phyloP scores from a whole-genome alignment of 2,797 vertebrate species.

The Poecilia gillii region DNA sequence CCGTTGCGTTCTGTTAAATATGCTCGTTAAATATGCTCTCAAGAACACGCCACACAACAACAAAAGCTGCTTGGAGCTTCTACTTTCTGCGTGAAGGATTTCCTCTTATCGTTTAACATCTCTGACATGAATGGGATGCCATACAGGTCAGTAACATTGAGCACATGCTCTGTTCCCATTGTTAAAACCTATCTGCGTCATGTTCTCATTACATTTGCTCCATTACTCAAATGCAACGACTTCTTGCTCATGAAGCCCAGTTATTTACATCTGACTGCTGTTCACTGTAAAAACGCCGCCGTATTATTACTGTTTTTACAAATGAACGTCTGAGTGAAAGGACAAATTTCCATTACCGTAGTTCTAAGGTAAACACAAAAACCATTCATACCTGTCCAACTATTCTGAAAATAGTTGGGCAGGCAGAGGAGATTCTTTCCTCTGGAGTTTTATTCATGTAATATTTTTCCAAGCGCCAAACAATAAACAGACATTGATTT shows the following conservation, averaged over 20 bases:
- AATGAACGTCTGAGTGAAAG: background rate
- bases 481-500: constrained; percentile 4
- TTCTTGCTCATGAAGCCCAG: background rate
- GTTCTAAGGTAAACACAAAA: background rate
- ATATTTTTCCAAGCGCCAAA: background rate
- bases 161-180: background rate
- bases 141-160: background rate
- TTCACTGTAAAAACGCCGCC: constrained; percentile 5
- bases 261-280: constrained; percentile 4
- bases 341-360: background rate
- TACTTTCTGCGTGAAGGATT: constrained; percentile 30
- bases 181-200: background rate
- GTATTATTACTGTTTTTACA: background rate
- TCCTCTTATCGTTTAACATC: background rate
- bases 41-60: background rate
- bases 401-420: background rate
- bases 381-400: background rate
- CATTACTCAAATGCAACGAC: background rate
- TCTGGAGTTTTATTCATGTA: background rate
- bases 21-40: background rate
- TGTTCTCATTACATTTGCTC: constrained; percentile 31
- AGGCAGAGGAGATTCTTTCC: too few species aligned
- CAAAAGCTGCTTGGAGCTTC: constrained; percentile 19
- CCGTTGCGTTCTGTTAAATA: background rate
- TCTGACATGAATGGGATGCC: background rate